phyloP scores from a whole-genome alignment of 2,113 vertebrate species.

The Myotis davidii region DNA sequence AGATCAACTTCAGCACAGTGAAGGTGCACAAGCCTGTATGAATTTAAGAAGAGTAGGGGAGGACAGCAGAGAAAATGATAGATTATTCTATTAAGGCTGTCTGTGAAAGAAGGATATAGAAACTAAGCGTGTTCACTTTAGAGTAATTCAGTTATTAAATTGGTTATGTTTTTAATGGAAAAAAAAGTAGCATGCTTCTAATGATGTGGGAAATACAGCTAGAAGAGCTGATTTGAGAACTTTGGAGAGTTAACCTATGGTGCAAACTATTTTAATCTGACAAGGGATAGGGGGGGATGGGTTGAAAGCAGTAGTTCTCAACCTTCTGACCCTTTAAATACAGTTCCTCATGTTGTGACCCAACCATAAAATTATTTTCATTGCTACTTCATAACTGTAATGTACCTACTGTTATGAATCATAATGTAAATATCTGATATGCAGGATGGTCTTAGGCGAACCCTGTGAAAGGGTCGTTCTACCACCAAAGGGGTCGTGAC shows the following conservation, averaged over 20 bases:
- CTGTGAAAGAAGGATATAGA: background rate
- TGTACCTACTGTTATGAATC: no score
- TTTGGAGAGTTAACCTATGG: background rate
- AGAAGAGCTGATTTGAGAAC: background rate
- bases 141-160: background rate
- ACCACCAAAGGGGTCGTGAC: no score
- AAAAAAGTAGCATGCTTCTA: background rate
- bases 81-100: background rate
- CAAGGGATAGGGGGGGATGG: background rate
- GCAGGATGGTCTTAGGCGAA: no score
- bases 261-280: background rate
- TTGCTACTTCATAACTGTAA: no score
- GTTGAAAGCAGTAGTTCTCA: background rate
- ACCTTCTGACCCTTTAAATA: no score
- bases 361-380: no score
- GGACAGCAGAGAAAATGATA: background rate
- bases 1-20: background rate
- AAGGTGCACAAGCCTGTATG: background rate
- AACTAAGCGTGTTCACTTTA: background rate
- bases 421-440: no score
- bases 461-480: no score
- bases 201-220: background rate
- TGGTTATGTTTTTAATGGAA: background rate
- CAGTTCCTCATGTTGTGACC: no score
- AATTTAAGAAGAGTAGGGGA: background rate